phyloP scores from a whole-genome alignment of 2,113 vertebrate genomes.

The Hepsetus odoe region DNA sequence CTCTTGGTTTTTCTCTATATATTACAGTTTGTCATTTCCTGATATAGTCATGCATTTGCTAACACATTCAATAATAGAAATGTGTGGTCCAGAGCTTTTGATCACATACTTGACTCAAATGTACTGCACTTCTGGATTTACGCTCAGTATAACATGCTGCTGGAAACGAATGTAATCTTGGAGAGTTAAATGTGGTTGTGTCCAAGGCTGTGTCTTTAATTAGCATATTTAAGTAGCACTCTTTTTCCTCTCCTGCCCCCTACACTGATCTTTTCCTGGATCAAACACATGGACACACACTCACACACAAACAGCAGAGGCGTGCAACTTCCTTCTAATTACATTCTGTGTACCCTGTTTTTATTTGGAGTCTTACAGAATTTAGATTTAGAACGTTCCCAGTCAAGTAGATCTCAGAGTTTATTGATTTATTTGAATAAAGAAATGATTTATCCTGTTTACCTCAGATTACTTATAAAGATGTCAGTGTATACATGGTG shows the following conservation, averaged over 20 bases:
- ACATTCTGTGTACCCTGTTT: neutral
- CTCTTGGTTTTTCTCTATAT: too few species aligned
- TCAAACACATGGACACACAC: neutral
- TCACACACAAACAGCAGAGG: neutral
- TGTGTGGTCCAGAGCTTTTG: neutral
- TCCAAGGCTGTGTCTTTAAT: constrained; percentile 16
- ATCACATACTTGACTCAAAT: neutral
- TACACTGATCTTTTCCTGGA: neutral
- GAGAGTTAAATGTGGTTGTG: constrained; percentile 1
- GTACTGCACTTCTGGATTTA: neutral
- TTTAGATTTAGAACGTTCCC: neutral
- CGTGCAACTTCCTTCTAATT: neutral
- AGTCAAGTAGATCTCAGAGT: neutral
- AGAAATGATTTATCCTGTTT: too few species aligned
- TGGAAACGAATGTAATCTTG: neutral
- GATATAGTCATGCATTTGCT: too few species aligned
- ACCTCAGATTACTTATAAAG: too few species aligned
- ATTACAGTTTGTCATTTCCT: too few species aligned
- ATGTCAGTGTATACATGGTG: too few species aligned
- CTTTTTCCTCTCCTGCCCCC: neutral
- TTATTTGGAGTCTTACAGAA: neutral
- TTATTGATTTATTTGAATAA: too few species aligned
- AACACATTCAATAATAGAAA: too few species aligned
- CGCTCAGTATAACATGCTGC: neutral
- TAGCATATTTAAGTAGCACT: constrained; percentile 1